Conservation (phyloP, 2,888 invertebrate species). For the Sussaba pulchella region DNA sequence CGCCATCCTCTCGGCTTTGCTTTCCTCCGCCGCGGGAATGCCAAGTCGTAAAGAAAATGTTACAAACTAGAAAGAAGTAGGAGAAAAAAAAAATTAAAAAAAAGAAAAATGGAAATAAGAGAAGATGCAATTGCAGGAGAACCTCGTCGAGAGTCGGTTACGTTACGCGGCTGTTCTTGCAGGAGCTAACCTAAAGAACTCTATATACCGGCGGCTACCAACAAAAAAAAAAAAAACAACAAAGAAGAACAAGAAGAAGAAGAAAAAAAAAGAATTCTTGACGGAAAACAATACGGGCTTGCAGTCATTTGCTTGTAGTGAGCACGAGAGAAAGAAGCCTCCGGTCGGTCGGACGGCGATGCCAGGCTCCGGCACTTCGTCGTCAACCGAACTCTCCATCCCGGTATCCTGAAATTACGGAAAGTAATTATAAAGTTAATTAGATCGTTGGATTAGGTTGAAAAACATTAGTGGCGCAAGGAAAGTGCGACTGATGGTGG, state of each 20-base stretch:
- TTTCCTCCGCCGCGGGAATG: slow-evolving; percentile 17
- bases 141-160: slow-evolving; percentile 20
- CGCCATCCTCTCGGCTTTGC: not conserved
- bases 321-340: slow-evolving; percentile 2
- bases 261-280: slow-evolving; percentile 27
- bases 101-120: not conserved
- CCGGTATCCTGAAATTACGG: slow-evolving; percentile 56
- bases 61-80: slow-evolving; percentile 1
- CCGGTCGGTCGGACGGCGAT: slow-evolving; percentile 28
- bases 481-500: slow-evolving; percentile 21
- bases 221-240: no score
- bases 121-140: slow-evolving; percentile 2
- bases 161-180: slow-evolving; percentile 14
- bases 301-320: slow-evolving; percentile 35
- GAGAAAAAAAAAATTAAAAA: not conserved
- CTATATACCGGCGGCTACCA: not conserved
- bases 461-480: slow-evolving; percentile 51
- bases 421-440: slow-evolving; percentile 70
- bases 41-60: slow-evolving; percentile 37
- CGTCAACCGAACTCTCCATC: slow-evolving; percentile 16
- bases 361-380: slow-evolving; percentile 31
- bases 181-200: not conserved
- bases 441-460: slow-evolving; percentile 66
- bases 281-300: slow-evolving; percentile 42
- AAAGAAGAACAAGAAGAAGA: slow-evolving; percentile 2